Evolutionary conservation across 2,797 vertebrate species (phyloP), one percentile per base, ranked within the genome.

Genomic region (Xenops minutus): DNA sequence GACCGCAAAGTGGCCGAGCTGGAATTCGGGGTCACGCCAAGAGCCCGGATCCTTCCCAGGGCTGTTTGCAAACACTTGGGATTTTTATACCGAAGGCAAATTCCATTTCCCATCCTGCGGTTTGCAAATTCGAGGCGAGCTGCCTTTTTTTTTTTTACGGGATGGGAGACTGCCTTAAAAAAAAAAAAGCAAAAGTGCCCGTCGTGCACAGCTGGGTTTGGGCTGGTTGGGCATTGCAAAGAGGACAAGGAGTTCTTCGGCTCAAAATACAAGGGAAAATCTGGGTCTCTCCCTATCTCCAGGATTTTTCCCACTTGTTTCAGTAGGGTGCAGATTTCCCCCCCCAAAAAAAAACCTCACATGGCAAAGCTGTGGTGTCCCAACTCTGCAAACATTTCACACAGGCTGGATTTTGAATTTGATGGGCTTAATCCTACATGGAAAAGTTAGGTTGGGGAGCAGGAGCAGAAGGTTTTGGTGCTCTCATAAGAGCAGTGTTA

Each of bases 21-120:
- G 94, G 92, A 92, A 93, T 97, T 48, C 58, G 30, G 85, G 93
- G 84, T 96, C 92, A 94, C 80, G 78, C 89, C 93, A 89, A 87
- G 81, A 94, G 89, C 87, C 63, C 3, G 0, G 92, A 80, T 93
- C 85, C 92, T 92, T 93, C 94, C 76, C 94, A 41, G 72, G 85
- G 94, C 87, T 95, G 85, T 96, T 97, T 96, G 95, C 96, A 96
- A 96, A 94, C 93, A 91, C 48, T 89, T 15, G 82, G 91, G 91
- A 85, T 81, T 97, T 95, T 96, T 81, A 91, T 46, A 89, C 87
- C 7, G 37, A 94, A 92, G 96, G 86, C 95, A 72, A 96, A 96
- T 93, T 92, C 95, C 87, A 77, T 84, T 95, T 96, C 93, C 93
- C 78, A 91, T 93, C 87, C 92, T 89, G 92, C 23, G 73, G 93